Conservation (phyloP, 2,797 vertebrate species). For the Cottoperca gobio region DNA sequence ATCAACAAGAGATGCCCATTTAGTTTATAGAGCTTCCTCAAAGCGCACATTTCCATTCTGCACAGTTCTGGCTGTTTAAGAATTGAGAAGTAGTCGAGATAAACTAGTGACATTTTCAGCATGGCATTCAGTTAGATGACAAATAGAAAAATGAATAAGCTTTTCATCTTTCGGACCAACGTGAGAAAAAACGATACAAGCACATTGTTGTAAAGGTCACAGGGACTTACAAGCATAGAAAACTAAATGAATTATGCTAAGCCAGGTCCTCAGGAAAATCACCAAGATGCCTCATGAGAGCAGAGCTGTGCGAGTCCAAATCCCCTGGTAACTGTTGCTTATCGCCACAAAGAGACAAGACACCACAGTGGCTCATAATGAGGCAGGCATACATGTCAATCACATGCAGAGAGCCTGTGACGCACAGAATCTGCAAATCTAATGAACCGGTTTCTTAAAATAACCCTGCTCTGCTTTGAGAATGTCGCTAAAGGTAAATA, state of each 20-base stretch:
- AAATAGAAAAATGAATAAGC: slow-evolving; percentile 59
- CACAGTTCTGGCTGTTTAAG: slow-evolving; percentile 37
- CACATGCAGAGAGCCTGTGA: slow-evolving; percentile 61
- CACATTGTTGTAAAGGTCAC: slow-evolving; percentile 85
- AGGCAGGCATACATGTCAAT: slow-evolving; percentile 77
- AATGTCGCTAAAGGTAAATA: slow-evolving; percentile 75
- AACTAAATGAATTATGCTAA: slow-evolving; percentile 83
- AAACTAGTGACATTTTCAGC: slow-evolving; percentile 80
- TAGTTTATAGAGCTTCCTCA: slow-evolving; percentile 49
- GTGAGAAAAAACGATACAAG: slow-evolving; percentile 59
- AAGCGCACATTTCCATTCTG: slow-evolving; percentile 48
- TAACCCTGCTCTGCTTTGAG: slow-evolving; percentile 59
- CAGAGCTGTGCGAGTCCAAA: slow-evolving; percentile 48
- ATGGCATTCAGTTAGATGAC: slow-evolving; percentile 73
- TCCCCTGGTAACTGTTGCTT: slow-evolving; percentile 70
- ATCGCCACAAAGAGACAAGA: slow-evolving; percentile 46
- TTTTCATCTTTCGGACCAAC: slow-evolving; percentile 69
- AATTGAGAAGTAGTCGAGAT: slow-evolving; percentile 53
- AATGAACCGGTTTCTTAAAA: slow-evolving; percentile 77
- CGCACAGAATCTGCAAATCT: slow-evolving; percentile 73
- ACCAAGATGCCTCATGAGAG: slow-evolving; percentile 60
- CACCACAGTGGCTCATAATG: slow-evolving; percentile 54
- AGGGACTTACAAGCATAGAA: slow-evolving; percentile 82
- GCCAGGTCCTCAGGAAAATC: slow-evolving; percentile 54
- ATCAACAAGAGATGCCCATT: slow-evolving; percentile 67